A percentile compares a stretch with the other conserved stretches of the same genome.
These are phyloP conservation scores for Cherax destructor DNA, from an alignment of 1,140 invertebrate genomes.

Conservation along the genomic window DNA sequence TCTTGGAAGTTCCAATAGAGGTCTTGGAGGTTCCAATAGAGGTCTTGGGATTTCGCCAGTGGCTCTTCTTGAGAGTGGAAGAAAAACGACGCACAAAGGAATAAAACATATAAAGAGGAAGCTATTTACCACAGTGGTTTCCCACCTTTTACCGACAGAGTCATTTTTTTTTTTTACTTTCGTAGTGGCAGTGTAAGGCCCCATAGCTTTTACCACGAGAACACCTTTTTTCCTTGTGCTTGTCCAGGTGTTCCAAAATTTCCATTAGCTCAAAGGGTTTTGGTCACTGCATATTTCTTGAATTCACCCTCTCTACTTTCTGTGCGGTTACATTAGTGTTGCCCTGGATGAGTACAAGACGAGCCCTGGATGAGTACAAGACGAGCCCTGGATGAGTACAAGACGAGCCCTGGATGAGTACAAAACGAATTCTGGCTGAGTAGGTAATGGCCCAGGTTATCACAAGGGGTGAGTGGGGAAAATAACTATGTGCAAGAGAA, in stretches of 20 bases:
- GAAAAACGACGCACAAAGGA: neutral
- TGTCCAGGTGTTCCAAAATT: neutral
- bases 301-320: no score
- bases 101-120: neutral
- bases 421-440: no score
- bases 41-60: neutral
- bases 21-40: neutral
- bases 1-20: neutral
- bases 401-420: no score
- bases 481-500: no score
- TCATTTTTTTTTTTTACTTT: neutral
- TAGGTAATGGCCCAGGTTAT: no score
- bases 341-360: no score
- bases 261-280: no score
- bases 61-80: neutral
- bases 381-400: no score
- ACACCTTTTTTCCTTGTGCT: neutral
- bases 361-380: no score
- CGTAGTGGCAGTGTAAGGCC: neutral
- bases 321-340: no score
- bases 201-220: neutral
- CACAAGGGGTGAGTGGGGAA: no score
- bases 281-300: no score
- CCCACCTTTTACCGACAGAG: neutral
- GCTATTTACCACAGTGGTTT: constrained; percentile 4